phyloP scores from a whole-genome alignment of 2,888 invertebrate genomes.

The Leptopilina drosophilae region DNA sequence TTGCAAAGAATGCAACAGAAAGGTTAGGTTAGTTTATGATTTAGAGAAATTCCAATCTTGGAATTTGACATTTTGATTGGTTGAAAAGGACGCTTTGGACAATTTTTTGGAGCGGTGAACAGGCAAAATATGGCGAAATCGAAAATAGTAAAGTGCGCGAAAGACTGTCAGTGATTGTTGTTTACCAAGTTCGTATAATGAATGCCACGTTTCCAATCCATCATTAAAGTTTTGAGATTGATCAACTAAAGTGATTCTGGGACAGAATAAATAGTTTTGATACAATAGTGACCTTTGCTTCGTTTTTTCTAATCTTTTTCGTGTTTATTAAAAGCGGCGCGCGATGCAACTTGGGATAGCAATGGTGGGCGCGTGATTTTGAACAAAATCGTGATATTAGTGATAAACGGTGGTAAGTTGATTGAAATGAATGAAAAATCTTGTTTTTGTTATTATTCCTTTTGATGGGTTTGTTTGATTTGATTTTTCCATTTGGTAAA shows the following conservation, averaged over 20 bases:
- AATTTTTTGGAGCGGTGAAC: constrained; percentile 66
- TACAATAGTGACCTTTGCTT: constrained; percentile 57
- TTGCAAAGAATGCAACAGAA: background rate
- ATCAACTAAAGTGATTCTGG: background rate
- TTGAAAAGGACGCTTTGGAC: constrained; percentile 59
- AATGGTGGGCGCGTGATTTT: constrained; percentile 79
- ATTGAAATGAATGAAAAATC: constrained; percentile 15
- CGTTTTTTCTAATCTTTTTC: constrained; percentile 46
- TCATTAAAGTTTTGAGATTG: constrained; percentile 39
- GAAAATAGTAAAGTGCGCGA: constrained; percentile 72
- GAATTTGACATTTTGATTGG: constrained; percentile 58
- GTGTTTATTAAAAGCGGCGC: constrained; percentile 70
- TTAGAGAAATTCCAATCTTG: background rate
- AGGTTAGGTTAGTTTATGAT: background rate
- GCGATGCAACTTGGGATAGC: constrained; percentile 74
- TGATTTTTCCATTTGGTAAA: background rate
- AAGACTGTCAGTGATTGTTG: constrained; percentile 48
- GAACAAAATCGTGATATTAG: constrained; percentile 75
- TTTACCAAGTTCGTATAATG: background rate
- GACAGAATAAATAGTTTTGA: background rate
- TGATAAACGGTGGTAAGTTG: constrained; percentile 54
- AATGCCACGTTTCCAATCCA: constrained; percentile 17
- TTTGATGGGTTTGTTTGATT: background rate
- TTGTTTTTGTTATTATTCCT: background rate
- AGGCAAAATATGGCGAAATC: constrained; percentile 69